phyloP scores from a whole-genome alignment of 2,888 invertebrate species.

The Cremastinae sp. region DNA sequence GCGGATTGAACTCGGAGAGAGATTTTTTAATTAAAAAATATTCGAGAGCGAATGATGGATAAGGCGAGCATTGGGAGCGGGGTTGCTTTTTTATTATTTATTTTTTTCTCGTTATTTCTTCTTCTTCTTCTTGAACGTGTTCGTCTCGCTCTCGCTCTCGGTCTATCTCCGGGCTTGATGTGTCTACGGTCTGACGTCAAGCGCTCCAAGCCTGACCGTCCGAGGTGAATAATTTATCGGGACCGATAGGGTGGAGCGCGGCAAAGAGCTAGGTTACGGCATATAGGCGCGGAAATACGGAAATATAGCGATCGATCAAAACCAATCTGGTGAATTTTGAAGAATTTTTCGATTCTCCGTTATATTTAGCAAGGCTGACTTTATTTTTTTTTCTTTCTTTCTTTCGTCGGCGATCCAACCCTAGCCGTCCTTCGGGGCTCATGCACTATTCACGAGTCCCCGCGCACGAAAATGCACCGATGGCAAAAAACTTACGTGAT shows the following conservation, averaged over 20 bases:
- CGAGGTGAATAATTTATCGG: slow-evolving; percentile 58
- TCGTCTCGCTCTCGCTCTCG: neutral
- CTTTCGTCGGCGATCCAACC: too few species aligned
- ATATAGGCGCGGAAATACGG: slow-evolving; percentile 43
- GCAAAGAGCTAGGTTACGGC: slow-evolving; percentile 39
- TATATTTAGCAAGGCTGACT: slow-evolving; percentile 30
- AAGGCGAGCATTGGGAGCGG: slow-evolving; percentile 10
- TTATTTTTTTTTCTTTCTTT: slow-evolving; percentile 9
- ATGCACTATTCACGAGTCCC: slow-evolving; percentile 1
- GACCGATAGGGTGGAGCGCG: slow-evolving; percentile 52
- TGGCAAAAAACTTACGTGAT: slow-evolving; percentile 87
- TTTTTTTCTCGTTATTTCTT: too few species aligned
- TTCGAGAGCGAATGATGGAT: slow-evolving; percentile 10
- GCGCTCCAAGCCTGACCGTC: slow-evolving; percentile 55
- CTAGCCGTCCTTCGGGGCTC: neutral
- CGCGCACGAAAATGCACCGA: neutral
- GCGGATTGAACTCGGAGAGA: slow-evolving; percentile 1
- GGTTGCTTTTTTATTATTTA: slow-evolving; percentile 6
- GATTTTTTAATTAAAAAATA: slow-evolving; percentile 24
- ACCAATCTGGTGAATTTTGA: slow-evolving; percentile 46
- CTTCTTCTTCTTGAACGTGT: neutral
- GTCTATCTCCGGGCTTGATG: slow-evolving; percentile 29
- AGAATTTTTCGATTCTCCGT: slow-evolving; percentile 25
- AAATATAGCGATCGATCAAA: slow-evolving; percentile 60
- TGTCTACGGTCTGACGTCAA: slow-evolving; percentile 57